Evolutionary conservation across 2,888 invertebrate species (phyloP), one percentile per base, ranked within the genome.

Genomic region (Dynastes maya): DNA sequence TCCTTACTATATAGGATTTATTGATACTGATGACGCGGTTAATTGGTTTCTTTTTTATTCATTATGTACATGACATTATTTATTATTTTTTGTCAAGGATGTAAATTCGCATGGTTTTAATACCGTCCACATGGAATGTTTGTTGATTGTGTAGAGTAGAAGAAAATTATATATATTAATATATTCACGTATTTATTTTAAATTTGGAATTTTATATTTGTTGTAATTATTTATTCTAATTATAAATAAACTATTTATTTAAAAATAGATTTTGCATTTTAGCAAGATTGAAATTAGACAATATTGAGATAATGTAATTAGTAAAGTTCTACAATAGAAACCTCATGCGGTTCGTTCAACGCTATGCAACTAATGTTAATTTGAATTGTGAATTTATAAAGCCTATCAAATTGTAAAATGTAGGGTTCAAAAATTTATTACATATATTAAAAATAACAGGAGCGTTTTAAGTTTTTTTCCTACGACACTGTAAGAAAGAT

Each of bases 141-240:
- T 72, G 72, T 58, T 58, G 40, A 61, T 61, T 61, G 58, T 72
- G 51, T 58, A 61, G 58, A 11, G 29, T 68, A 72, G 58, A 72
- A 22, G 29, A 58, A 72, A 72, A 45, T 58, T 51, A 49, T 71
- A 40, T 72, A 71, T 72, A 72, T 61, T 72, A 72, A 72, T 72
- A 72, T 61, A 72, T 72, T 72, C 58, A 61, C 61, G 72, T 72
- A 72, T 72, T 72, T 72, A 72, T 72, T 72, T 71, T 71, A 55
- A 72, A 72, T 29, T 72, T 58, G 72, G 72, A 72, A 72, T 72
- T 72, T 72, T 72, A 72, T 72, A 72, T 72, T 72, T 72, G 72
- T 72, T 72, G 72, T 72, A 72, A 72, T 72, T 72, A 72, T 72
- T 72, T 72, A 72, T 72, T 72, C 16, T 72, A 55, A 55, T 65